Evolutionary conservation across 2,797 vertebrate species (phyloP).

Genomic region (Dallia pectoralis): DNA sequence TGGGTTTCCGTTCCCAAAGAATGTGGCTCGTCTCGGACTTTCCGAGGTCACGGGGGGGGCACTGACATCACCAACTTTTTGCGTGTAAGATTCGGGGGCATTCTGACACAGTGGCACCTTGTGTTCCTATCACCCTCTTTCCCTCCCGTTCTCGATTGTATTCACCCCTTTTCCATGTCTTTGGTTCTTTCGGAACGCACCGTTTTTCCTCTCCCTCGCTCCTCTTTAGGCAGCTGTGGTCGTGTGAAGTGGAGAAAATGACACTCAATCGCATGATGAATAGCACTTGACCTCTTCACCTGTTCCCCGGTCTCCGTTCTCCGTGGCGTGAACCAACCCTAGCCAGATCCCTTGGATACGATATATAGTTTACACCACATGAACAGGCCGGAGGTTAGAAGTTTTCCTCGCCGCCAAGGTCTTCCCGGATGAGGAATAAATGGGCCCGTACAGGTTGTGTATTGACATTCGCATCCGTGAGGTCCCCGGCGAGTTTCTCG

Average conservation of each 20-base stretch:
- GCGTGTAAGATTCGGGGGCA: constrained; percentile 79
- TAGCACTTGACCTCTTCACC: constrained; percentile 91
- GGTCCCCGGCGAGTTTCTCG: constrained; percentile 31
- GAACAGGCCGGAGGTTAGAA: neutral
- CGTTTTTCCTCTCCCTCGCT: constrained; percentile 65
- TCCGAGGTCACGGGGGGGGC: constrained; percentile 81
- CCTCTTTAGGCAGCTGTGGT: constrained; percentile 76
- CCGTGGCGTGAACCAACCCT: constrained; percentile 80
- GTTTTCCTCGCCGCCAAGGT: constrained; percentile 62
- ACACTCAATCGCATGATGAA: constrained; percentile 97
- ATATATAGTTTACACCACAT: constrained; percentile 48
- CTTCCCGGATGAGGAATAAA: constrained; percentile 77
- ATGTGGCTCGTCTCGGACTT: constrained; percentile 89
- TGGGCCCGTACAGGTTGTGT: constrained; percentile 56
- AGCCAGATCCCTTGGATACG: constrained; percentile 56
- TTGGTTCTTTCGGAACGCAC: constrained; percentile 87
- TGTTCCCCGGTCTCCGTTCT: constrained; percentile 80
- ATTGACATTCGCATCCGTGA: constrained; percentile 59
- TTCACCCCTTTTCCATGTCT: constrained; percentile 53
- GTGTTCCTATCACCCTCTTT: constrained; percentile 77
- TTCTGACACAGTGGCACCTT: constrained; percentile 96
- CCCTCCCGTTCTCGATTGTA: constrained; percentile 76
- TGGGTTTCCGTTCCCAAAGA: constrained; percentile 83
- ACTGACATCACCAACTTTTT: constrained; percentile 90
- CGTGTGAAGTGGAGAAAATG: constrained; percentile 89